These are phyloP conservation scores for Gila orcuttii DNA, from an alignment of 2,113 vertebrate species.

Conservation along the genomic window DNA sequence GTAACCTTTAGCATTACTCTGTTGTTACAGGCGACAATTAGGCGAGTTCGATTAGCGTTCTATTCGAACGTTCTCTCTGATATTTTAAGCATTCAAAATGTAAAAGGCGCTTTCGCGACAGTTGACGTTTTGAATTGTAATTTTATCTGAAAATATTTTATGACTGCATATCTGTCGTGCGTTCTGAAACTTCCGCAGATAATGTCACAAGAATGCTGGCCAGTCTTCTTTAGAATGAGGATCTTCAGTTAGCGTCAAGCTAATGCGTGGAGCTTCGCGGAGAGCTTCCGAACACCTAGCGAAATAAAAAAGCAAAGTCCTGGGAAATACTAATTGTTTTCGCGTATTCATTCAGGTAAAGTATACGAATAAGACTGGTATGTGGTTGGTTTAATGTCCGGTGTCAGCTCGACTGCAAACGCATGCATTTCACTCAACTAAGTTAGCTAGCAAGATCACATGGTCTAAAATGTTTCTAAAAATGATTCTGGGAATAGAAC, in stretches of 20 bases:
- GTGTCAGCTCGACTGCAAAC: slow-evolving; percentile 28
- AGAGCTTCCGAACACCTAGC: background rate
- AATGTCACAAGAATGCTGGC: slow-evolving; percentile 2
- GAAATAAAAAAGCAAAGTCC: background rate
- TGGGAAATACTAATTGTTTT: background rate
- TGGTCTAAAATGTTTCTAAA: slow-evolving; percentile 46
- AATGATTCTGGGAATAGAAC: background rate
- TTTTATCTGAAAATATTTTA: background rate
- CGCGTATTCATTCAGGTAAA: background rate
- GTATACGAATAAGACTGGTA: background rate
- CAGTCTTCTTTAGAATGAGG: slow-evolving; percentile 3
- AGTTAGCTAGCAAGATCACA: slow-evolving; percentile 55
- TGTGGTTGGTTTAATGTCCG: background rate
- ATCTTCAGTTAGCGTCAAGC: slow-evolving; percentile 36
- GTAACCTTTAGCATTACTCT: slow-evolving; percentile 39
- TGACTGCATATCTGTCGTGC: background rate
- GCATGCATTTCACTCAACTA: slow-evolving; percentile 42
- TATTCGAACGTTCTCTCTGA: background rate
- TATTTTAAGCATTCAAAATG: background rate
- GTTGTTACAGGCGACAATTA: background rate
- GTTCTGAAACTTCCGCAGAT: slow-evolving; percentile 23
- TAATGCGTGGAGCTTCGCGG: slow-evolving; percentile 44
- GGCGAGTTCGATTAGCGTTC: slow-evolving; percentile 5
- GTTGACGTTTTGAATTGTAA: background rate
- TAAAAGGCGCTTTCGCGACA: background rate